These are phyloP conservation scores for Tipula confusa DNA, from an alignment of 2,888 invertebrate genomes.

Conservation along the genomic window DNA sequence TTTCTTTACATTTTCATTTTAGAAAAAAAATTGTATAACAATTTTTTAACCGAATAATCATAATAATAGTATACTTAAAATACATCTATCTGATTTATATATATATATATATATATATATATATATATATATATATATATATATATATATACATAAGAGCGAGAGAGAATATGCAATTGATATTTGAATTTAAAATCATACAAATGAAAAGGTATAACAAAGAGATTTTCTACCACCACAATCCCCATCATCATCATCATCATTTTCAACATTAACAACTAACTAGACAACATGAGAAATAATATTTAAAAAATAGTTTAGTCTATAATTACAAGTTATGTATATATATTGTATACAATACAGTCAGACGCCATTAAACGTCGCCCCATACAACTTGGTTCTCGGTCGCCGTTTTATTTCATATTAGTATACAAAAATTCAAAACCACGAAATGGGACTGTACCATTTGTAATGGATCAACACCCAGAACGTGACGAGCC, in stretches of 20 bases:
- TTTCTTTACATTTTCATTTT: not conserved
- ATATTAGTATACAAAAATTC: too few relatives aligned
- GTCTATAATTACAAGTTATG: not conserved
- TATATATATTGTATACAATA: too few relatives aligned
- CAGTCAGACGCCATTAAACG: too few relatives aligned
- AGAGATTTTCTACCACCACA: not conserved
- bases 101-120: too few relatives aligned
- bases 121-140: too few relatives aligned
- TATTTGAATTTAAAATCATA: not conserved
- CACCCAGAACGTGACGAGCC: too few relatives aligned
- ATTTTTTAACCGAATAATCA: not conserved
- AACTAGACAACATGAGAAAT: not conserved
- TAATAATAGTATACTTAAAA: not conserved
- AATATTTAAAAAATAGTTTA: slow-evolving; percentile 13
- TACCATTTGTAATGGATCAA: too few relatives aligned
- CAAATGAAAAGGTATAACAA: not conserved
- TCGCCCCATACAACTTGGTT: too few relatives aligned
- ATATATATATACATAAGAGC: not conserved
- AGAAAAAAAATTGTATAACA: too few relatives aligned
- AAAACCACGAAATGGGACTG: too few relatives aligned
- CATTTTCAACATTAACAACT: not conserved
- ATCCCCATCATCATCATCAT: not conserved
- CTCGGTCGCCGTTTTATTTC: too few relatives aligned
- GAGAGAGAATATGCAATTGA: not conserved
- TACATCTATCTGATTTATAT: too few relatives aligned